Conservation (phyloP, 2,113 vertebrate genomes). For the Cettia cetti region DNA sequence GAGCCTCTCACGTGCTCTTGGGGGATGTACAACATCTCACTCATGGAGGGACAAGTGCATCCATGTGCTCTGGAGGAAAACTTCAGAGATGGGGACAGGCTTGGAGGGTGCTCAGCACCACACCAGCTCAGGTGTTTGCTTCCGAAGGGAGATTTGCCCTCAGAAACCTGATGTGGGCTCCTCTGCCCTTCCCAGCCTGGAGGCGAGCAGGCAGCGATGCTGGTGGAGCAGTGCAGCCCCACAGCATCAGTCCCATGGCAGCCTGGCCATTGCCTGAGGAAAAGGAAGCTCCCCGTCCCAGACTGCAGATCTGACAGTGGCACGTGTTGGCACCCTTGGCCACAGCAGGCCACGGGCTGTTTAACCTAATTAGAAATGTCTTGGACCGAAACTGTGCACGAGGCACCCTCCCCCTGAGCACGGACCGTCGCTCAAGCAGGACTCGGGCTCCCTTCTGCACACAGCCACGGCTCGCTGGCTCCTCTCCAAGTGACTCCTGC, state of each 20-base stretch:
- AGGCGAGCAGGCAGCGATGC: fast-evolving
- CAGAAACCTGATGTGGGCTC: neutral
- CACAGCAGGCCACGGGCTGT: neutral
- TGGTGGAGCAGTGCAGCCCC: neutral
- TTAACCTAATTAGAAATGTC: constrained; percentile 21
- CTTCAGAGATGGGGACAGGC: fast-evolving
- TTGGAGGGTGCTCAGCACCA: neutral
- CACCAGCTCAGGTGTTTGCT: neutral
- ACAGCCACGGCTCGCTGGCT: neutral
- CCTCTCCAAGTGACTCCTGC: neutral
- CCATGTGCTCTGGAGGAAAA: neutral
- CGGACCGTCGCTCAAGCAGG: fast-evolving
- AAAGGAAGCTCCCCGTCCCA: neutral
- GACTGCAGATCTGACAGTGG: neutral
- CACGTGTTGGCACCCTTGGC: neutral
- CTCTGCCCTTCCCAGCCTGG: fast-evolving
- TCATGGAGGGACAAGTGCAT: fast-evolving
- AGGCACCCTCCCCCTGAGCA: neutral
- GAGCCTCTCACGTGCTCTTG: neutral
- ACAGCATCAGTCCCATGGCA: neutral
- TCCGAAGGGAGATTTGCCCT: neutral
- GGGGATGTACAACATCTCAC: neutral
- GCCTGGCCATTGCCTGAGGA: fast-evolving
- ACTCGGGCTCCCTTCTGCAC: fast-evolving
- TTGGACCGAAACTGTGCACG: neutral